Evolutionary conservation across 2,888 invertebrate genomes (phyloP), one percentile per base, ranked within the genome.

Genomic region (Adela reaumurella): DNA sequence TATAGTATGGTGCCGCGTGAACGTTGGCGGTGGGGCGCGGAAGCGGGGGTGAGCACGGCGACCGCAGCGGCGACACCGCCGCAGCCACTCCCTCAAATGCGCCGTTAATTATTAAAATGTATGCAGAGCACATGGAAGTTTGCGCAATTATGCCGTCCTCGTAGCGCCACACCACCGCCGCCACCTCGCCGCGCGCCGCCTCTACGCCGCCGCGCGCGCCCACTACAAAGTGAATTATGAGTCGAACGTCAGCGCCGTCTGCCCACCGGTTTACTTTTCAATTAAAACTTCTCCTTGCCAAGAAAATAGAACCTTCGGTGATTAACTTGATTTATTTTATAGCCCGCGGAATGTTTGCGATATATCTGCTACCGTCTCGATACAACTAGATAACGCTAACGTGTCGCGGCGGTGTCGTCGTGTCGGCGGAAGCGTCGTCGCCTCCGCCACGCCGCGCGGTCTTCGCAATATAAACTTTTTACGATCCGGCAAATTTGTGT

Each of bases 41-140:
- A 8, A 14, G 35, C n/a, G 35, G 35, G 3, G 35, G 35, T 14
- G 35, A 14, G 6, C 35, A 14, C 35, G 14, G 35, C 35, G 35
- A 14, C 11, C 35, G 35, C 35, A 14, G 35, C 35, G 14, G 14
- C n/a, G 35, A 14, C 35, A 35, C 35, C 4, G n/a, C n/a, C n/a
- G n/a, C n/a, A n/a, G n/a, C n/a, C n/a, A n/a, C 35, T 35, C 35
- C 35, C 35, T 17, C 64, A 71, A 69, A 68, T 68, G 68, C 65
- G 69, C 68, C 70, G 74, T 72, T 74, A 74, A 74, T 74, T 76
- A 77, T 74, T 74, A 76, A 74, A 74, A 77, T 76, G 70, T 77
- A 77, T 76, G 77, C 76, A 65, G 64, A 72, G 74, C 73, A 72
- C 74, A 74, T 70, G 74, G 73, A 77, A 76, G 74, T 77, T 74